phyloP scores from a whole-genome alignment of 2,797 vertebrate species.

The Alosa sapidissima region DNA sequence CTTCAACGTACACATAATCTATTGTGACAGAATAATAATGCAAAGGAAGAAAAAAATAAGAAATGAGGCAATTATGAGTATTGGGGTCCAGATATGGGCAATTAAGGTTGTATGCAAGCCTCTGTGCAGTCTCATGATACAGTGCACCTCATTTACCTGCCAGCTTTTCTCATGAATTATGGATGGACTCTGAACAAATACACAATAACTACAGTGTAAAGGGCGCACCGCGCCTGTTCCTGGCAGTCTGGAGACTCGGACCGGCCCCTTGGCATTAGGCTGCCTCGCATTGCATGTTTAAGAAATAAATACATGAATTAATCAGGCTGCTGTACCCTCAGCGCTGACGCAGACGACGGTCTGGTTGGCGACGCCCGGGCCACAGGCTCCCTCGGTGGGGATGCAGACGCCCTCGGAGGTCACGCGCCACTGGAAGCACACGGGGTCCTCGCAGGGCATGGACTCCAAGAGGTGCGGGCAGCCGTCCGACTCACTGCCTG shows the following conservation, averaged over 20 bases:
- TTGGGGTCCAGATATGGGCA: slow-evolving; percentile 67
- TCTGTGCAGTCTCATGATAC: slow-evolving; percentile 58
- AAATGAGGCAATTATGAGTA: slow-evolving; percentile 65
- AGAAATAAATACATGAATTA: not conserved
- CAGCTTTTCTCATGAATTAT: slow-evolving; percentile 59
- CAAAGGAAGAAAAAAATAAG: slow-evolving; percentile 56
- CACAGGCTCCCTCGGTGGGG: slow-evolving; percentile 77
- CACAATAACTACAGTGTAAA: not conserved
- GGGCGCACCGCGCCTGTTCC: not conserved
- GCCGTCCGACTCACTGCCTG: slow-evolving; percentile 58
- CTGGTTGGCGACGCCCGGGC: slow-evolving; percentile 76
- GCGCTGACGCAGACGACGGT: slow-evolving; percentile 76
- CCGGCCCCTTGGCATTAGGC: not conserved
- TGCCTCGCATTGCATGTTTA: not conserved
- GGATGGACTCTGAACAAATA: slow-evolving; percentile 30
- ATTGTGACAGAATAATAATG: slow-evolving; percentile 76
- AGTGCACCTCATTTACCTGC: slow-evolving; percentile 54
- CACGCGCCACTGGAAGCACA: slow-evolving; percentile 81
- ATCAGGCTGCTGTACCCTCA: slow-evolving; percentile 71
- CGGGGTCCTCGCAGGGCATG: slow-evolving; percentile 85
- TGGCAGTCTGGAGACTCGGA: not conserved
- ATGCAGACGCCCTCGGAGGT: slow-evolving; percentile 74
- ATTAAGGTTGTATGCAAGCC: slow-evolving; percentile 62
- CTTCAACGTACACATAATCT: slow-evolving; percentile 67
- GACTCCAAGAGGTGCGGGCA: slow-evolving; percentile 87